Evolutionary conservation across 23 tunicate species (phyloP).

Genomic region (Clavelina lepadiformis): DNA sequence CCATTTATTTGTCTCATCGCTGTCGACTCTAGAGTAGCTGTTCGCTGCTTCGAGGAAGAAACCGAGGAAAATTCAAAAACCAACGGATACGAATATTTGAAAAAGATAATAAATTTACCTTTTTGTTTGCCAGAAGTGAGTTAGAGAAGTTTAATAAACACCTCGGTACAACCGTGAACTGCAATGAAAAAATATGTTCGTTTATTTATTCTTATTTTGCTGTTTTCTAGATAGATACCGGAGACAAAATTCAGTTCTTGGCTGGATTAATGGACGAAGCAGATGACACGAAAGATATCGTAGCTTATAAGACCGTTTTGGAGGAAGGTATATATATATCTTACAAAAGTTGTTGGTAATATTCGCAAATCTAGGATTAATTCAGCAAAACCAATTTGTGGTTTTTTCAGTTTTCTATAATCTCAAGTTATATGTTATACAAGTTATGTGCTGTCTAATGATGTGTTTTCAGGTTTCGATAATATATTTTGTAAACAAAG

Average conservation of each 20-base stretch:
- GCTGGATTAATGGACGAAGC: constrained; percentile 71
- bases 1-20: constrained; percentile 88
- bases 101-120: constrained; percentile 80
- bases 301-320: too few relatives aligned
- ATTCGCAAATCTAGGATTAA: too few relatives aligned
- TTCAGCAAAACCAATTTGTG: too few relatives aligned
- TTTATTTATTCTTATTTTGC: too few relatives aligned
- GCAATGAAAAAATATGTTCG: background rate
- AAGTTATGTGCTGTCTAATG: too few relatives aligned
- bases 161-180: too few relatives aligned
- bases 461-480: too few relatives aligned
- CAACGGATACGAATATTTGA: constrained; percentile 81
- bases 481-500: too few relatives aligned
- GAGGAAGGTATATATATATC: too few relatives aligned
- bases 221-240: constrained; percentile 6
- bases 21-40: constrained; percentile 75
- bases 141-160: constrained; percentile 3
- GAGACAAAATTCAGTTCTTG: constrained; percentile 41
- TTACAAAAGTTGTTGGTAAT: too few relatives aligned
- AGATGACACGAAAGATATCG: constrained; percentile 47
- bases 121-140: constrained; percentile 85
- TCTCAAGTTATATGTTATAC: too few relatives aligned
- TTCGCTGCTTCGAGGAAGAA: constrained; percentile 56
- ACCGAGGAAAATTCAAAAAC: constrained; percentile 31
- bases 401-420: too few relatives aligned